Evolutionary conservation across 1,140 invertebrate genomes (phyloP), one percentile per base, ranked within the genome.

Genomic region (Psilanteris sp.): DNA sequence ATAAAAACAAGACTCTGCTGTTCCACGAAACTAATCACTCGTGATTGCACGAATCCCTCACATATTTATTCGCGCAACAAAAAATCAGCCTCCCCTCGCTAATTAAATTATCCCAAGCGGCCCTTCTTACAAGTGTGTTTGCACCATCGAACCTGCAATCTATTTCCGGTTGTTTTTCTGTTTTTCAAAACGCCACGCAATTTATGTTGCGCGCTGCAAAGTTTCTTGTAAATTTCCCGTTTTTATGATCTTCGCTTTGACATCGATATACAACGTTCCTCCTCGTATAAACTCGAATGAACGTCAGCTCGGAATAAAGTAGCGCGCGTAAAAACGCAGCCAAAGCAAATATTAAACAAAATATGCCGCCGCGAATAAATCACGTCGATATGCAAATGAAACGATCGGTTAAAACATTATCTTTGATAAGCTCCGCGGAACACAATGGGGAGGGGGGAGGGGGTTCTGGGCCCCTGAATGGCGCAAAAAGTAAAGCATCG

Each of bases 211-310:
- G 36, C 1, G 9, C 1, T 4, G 15, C 16, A 4, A 18, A 61
- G 24, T 37, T 32, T 36, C 39, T 61, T 61, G 20, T 61, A 61
- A 62, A 62, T 50, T 48, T 62, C n/a, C 39, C 3, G 14, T 46
- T 46, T 61, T 61, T 61, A 61, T 44, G 54, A 37, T 37, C 48
- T 54, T 54, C 34, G 10, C 48, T 54, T 54, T 54, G 48, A 54
- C 48, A 54, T 24, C 48, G 11, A 54, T 20, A 10, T 9, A 11
- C 48, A 14, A 4, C 20, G 20, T 37, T 54, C 2, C 13, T 34
- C 36, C 11, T 44, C 39, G 37, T 44, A 59, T 59, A 59, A 59
- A 59, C 27, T 44, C 29, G 24, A 34, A 59, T 59, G 20, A 59
- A 59, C 13, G 54, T 59, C 54, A 44, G 9, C 29, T 34, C 4